Percentiles rank a stretch among this genome's conserved stretches.
phyloP scores from a whole-genome alignment of 2,113 vertebrate species.

The Thalassoma bifasciatum region DNA sequence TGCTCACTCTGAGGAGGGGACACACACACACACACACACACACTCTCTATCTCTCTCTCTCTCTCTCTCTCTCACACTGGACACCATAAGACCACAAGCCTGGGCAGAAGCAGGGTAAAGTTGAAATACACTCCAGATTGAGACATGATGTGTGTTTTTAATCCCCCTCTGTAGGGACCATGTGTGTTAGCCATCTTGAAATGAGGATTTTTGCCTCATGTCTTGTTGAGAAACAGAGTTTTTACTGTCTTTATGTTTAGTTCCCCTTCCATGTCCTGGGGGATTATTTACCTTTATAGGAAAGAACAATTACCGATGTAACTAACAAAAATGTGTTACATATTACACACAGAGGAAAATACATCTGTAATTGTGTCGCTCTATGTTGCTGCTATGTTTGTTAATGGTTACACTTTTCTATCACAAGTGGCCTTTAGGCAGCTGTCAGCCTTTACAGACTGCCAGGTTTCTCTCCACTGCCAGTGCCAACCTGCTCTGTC shows the following conservation, averaged over 20 bases:
- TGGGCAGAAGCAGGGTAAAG: background rate
- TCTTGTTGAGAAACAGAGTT: too few species aligned
- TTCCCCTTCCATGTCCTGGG: too few species aligned
- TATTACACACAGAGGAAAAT: too few species aligned
- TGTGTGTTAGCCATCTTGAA: too few species aligned
- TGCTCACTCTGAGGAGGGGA: background rate
- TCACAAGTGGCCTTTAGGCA: background rate
- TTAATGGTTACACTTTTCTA: background rate
- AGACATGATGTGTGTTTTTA: background rate
- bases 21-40: background rate
- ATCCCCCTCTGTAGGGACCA: background rate
- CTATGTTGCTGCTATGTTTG: background rate
- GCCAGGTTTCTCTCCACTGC: background rate
- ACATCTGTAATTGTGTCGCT: too few species aligned
- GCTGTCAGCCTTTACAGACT: slow-evolving; percentile 3
- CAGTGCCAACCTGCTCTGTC: background rate
- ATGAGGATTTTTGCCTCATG: too few species aligned
- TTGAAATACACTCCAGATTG: background rate
- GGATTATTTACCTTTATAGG: too few species aligned
- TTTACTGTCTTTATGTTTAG: too few species aligned
- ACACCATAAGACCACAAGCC: background rate
- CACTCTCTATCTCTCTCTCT: too few species aligned
- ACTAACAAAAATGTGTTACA: too few species aligned
- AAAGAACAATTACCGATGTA: too few species aligned
- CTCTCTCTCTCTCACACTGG: too few species aligned